Base-by-base conservation (phyloP, 2,888 invertebrate genomes). In the Sialis fuliginosa region DNA sequence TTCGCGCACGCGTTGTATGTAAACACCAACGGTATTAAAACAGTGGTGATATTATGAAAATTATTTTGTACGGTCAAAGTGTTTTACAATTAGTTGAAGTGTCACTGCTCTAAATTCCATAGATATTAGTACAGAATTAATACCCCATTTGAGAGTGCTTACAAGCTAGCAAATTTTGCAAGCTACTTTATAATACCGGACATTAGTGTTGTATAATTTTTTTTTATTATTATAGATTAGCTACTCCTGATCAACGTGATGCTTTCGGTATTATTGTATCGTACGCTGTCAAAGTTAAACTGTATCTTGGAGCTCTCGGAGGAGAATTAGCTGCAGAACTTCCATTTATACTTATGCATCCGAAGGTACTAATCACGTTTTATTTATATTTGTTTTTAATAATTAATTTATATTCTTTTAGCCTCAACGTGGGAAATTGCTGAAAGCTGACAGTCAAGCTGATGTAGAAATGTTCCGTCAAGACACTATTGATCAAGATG, bases 211-310 rank as follows among this genome's bases (percentile, higher is more conserved):
- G 10, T 34, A 10, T 35, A 43, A 45, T 43, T 2, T 35, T 9
- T 9, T 50, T 47, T 39, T 35, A 39, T 47, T 43, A 46, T 59
- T 64, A 22, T 56, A 81, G 81, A 48, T 64, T 83, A 51, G 74
- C 78, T 33, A 72, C 77, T 52, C 81, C 87, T 8, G 89, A 90
- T 57, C 81, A 87, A 57, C 81, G 89, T 51, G 93, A 95, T 65
- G 86, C 89, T 45, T 90, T 95, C 61, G 95, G 95, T 50, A 93
- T 95, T 57, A 83, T 95, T 54, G 92, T 96, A 8, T 92, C 91
- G 39, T 96, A 96, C 71, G 87, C 87, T 48, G 89, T 89, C 37
- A 95, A 93, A 69, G 90, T 93, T 45, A 91, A 93, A 67, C 73
- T 96, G 45, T 91, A 90, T 64, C 74, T 96, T 53, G 93, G 90